A percentile compares a stretch with the other conserved stretches of the same genome.
Conservation (phyloP, 53 echinoderm and acorn worm genomes). For the Henricia sp. region DNA sequence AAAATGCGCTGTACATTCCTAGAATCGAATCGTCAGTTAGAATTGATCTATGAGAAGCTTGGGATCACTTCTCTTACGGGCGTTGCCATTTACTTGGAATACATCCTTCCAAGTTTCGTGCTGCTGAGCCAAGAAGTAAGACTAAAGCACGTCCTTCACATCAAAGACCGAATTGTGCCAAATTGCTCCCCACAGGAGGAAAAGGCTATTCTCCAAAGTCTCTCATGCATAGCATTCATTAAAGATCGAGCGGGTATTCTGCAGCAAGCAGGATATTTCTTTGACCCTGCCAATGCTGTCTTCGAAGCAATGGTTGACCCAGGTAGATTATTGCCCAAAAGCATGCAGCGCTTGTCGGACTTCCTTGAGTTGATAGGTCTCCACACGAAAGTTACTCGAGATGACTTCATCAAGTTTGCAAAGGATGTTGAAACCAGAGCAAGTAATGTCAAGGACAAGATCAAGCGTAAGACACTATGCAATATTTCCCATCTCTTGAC, state of each 20-base stretch:
- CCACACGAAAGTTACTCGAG: background rate
- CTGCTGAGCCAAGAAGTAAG: background rate
- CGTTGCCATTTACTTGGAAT: conserved; percentile 36
- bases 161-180: conserved; percentile 5
- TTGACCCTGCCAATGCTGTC: conserved; percentile 32
- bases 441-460: background rate
- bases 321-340: background rate
- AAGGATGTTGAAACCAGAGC: conserved; percentile 4
- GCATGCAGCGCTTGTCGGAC: background rate
- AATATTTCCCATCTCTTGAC: background rate
- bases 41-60: conserved; percentile 12
- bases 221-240: conserved; percentile 31
- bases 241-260: background rate
- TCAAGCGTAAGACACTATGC: background rate
- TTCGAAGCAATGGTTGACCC: conserved; percentile 44
- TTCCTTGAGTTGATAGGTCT: conserved; percentile 37
- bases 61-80: conserved; percentile 11
- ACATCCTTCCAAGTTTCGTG: conserved; percentile 48
- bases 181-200: background rate
- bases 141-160: conserved; percentile 33
- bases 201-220: background rate
- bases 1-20: conserved; percentile 15
- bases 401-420: conserved; percentile 5
- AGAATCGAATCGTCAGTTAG: conserved; percentile 14
- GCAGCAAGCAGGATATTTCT: conserved; percentile 37